phyloP scores from a whole-genome alignment of 1,140 invertebrate species.

The Leptonema lineaticorne region DNA sequence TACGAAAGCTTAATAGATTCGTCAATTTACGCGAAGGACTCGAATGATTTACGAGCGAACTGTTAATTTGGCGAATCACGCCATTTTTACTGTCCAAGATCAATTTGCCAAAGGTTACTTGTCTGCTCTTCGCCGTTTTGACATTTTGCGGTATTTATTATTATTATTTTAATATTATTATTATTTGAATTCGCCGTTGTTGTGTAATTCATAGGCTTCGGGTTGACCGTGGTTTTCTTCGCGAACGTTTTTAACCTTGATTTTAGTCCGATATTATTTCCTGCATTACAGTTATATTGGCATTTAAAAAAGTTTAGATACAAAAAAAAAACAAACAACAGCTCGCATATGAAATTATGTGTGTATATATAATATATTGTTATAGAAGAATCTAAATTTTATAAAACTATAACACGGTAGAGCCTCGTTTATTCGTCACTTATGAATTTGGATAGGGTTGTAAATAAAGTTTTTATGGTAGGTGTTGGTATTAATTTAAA shows the following conservation, averaged over 20 bases:
- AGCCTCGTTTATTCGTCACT: no score
- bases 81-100: background rate
- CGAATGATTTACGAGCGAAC: slow-evolving; percentile 1
- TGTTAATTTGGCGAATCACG: background rate
- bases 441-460: no score
- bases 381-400: no score
- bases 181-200: background rate
- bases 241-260: slow-evolving; percentile 3
- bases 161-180: background rate
- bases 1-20: no score
- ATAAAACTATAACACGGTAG: no score
- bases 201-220: no score
- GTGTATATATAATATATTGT: no score
- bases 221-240: slow-evolving; percentile 1
- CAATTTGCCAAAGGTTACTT: slow-evolving; percentile 6
- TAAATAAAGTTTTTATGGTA: no score
- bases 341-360: background rate
- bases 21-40: no score
- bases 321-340: background rate
- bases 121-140: background rate
- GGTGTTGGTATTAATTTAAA: no score
- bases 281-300: slow-evolving; percentile 10
- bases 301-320: slow-evolving; percentile 1
- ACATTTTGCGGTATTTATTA: background rate
- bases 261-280: background rate